phyloP scores from a whole-genome alignment of 2,113 vertebrate genomes.

The Proterorhinus semilunaris region DNA sequence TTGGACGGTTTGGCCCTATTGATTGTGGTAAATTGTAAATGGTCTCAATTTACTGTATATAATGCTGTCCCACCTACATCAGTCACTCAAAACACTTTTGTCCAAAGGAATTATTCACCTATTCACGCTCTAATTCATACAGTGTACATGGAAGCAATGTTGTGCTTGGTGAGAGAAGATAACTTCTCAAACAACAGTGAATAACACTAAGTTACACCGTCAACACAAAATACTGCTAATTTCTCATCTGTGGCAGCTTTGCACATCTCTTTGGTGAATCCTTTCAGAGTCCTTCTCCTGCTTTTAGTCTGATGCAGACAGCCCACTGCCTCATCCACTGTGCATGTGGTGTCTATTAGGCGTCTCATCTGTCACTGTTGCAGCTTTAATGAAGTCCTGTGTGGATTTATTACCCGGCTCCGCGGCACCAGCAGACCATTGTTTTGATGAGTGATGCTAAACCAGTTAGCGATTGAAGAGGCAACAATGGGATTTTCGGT shows the following conservation, averaged over 20 bases:
- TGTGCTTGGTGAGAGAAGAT: no score
- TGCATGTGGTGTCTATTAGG: constrained; percentile 56
- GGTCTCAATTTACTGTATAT: no score
- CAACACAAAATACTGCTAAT: constrained; percentile 35
- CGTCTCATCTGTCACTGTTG: constrained; percentile 59
- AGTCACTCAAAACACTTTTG: no score
- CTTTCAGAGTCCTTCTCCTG: constrained; percentile 2
- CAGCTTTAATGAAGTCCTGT: constrained; percentile 65
- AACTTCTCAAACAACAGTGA: no score
- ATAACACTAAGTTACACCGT: no score
- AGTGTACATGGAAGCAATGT: no score
- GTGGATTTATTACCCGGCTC: constrained; percentile 53
- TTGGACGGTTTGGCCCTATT: no score
- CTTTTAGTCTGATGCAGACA: constrained; percentile 13
- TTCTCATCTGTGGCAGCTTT: constrained; percentile 23
- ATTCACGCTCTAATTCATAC: no score
- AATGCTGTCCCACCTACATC: no score
- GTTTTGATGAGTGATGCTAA: constrained; percentile 7
- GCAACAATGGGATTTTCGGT: constrained; percentile 3
- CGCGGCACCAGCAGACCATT: constrained; percentile 4
- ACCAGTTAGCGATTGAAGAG: neutral
- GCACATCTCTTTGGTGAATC: constrained; percentile 26
- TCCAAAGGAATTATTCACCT: no score
- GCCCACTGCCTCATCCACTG: constrained; percentile 47
- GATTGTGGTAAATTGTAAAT: no score